phyloP scores from a whole-genome alignment of 2,888 invertebrate genomes.

The Calliphora vomitoria region DNA sequence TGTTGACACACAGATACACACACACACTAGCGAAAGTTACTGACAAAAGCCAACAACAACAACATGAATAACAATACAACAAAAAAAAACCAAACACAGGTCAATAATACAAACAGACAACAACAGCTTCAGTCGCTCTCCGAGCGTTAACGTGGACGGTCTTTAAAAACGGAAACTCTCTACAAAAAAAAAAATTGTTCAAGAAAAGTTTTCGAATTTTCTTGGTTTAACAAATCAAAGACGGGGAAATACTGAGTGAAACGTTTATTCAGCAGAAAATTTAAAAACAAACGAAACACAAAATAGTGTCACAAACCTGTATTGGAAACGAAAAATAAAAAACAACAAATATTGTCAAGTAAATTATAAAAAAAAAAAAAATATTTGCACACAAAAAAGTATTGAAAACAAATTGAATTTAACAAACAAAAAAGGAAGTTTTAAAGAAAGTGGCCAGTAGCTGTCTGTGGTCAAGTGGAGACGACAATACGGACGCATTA shows the following conservation, averaged over 20 bases:
- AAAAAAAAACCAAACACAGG: conserved; percentile 27
- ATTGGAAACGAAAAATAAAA: conserved; percentile 40
- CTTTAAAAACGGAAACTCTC: conserved; percentile 73
- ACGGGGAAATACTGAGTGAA: conserved; percentile 48
- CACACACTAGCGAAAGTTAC: conserved; percentile 19
- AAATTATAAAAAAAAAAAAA: conserved; percentile 38
- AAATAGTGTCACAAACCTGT: conserved; percentile 68
- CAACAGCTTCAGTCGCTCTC: conserved; percentile 82
- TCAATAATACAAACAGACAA: conserved; percentile 60
- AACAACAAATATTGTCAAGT: conserved; percentile 15
- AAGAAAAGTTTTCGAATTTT: conserved; percentile 53
- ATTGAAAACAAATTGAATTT: conserved; percentile 39
- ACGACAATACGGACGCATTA: conserved; percentile 45
- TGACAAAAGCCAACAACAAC: conserved; percentile 21
- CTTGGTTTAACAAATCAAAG: conserved; percentile 50
- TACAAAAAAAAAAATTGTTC: background rate
- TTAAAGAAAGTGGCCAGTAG: conserved; percentile 68
- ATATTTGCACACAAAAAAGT: conserved; percentile 37
- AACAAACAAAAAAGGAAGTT: conserved; percentile 68
- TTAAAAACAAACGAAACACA: conserved; percentile 5
- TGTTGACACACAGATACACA: conserved; percentile 26
- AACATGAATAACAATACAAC: background rate
- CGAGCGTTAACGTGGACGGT: conserved; percentile 84
- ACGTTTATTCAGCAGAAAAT: conserved; percentile 37
- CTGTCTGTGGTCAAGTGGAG: conserved; percentile 39